Percentiles rank a stretch among this genome's conserved stretches.
These are phyloP conservation scores for Cebus imitator DNA, from an alignment of 2,113 vertebrate species.

Conservation along the genomic window DNA sequence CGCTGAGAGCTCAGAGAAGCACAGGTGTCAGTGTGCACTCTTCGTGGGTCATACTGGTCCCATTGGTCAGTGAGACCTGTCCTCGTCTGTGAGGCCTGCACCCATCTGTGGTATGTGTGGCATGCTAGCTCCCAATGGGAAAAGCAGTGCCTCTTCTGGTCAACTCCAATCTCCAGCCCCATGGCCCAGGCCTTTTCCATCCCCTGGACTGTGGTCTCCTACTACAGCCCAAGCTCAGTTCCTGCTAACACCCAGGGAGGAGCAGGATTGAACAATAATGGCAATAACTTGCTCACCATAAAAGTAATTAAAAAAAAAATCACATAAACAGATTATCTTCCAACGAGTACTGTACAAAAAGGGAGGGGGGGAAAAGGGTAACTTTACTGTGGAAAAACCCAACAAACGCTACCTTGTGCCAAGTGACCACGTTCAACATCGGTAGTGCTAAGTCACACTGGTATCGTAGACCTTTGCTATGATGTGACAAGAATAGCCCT, in stretches of 20 bases:
- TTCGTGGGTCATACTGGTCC: too few relatives aligned
- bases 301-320: neutral
- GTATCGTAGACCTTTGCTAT: neutral
- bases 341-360: neutral
- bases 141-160: neutral
- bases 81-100: neutral
- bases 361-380: neutral
- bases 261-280: neutral
- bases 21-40: neutral
- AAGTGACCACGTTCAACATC: neutral
- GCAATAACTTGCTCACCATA: neutral
- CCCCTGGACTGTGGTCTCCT: neutral
- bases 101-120: too few relatives aligned
- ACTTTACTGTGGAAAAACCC: neutral
- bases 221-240: neutral
- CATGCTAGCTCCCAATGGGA: neutral
- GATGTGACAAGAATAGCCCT: neutral
- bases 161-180: neutral
- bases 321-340: neutral
- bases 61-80: neutral
- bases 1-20: neutral
- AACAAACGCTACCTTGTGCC: neutral
- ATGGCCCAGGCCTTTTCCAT: neutral
- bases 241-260: neutral
- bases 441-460: neutral